These are phyloP conservation scores for Leptinotarsa haldemani DNA, from an alignment of 2,888 invertebrate species.

Conservation along the genomic window DNA sequence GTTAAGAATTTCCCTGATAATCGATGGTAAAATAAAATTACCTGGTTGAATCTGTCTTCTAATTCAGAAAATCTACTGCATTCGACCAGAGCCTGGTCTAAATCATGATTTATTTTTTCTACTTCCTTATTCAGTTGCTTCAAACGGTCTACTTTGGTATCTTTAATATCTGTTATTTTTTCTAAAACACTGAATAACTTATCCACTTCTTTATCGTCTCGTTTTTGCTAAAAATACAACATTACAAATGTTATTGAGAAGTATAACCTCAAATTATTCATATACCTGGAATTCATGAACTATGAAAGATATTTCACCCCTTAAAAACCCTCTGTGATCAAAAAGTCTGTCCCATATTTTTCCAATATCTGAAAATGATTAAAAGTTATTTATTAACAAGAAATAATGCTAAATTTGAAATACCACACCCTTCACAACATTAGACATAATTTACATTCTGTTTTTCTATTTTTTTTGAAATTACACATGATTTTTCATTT, in stretches of 20 bases:
- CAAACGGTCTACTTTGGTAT: slow-evolving; percentile 78
- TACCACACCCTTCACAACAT: slow-evolving; percentile 60
- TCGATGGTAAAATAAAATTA: slow-evolving; percentile 53
- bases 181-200: slow-evolving; percentile 82
- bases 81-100: slow-evolving; percentile 74
- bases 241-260: slow-evolving; percentile 23
- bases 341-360: slow-evolving; percentile 88
- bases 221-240: slow-evolving; percentile 72
- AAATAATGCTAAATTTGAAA: slow-evolving; percentile 33
- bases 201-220: slow-evolving; percentile 84
- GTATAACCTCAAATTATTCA: slow-evolving; percentile 31
- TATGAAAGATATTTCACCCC: slow-evolving; percentile 87
- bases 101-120: slow-evolving; percentile 73
- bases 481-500: no score
- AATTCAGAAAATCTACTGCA: slow-evolving; percentile 73
- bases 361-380: slow-evolving; percentile 75
- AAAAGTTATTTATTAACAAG: slow-evolving; percentile 25
- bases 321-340: slow-evolving; percentile 87
- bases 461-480: no score
- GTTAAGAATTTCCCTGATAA: no score
- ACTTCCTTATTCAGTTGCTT: slow-evolving; percentile 72
- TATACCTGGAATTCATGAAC: slow-evolving; percentile 87
- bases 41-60: slow-evolving; percentile 65
- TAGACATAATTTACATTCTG: slow-evolving; percentile 52
- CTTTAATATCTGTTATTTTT: slow-evolving; percentile 81